Conservation (phyloP, 2,797 vertebrate species). For the Artibeus jamaicensis region DNA sequence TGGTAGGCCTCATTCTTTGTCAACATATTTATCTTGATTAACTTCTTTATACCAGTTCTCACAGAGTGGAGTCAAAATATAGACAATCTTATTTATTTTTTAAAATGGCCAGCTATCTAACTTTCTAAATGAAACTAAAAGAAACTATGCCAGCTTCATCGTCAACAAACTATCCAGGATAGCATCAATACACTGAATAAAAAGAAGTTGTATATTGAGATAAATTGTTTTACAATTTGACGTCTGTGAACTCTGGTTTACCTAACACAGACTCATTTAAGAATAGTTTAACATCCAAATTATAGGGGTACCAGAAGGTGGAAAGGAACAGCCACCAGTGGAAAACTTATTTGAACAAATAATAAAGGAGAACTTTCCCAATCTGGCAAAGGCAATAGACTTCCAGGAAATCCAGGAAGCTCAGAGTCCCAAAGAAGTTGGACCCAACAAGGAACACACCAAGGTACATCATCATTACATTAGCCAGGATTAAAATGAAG, state of each 20-base stretch:
- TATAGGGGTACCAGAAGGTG: no score
- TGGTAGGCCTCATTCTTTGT: not conserved
- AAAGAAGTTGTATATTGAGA: conserved; percentile 1
- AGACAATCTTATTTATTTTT: not conserved
- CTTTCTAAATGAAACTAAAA: conserved; percentile 36
- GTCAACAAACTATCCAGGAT: not conserved
- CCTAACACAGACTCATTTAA: not conserved
- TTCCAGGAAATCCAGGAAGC: no score
- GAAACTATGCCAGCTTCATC: not conserved
- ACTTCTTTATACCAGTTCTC: not conserved
- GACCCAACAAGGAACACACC: no score
- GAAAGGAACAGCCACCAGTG: no score
- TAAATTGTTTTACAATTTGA: conserved; percentile 35
- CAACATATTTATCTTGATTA: conserved; percentile 48
- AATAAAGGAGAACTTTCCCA: no score
- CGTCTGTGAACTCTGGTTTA: conserved; percentile 5
- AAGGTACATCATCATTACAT: no score
- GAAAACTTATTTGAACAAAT: no score
- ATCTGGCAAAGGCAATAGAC: no score
- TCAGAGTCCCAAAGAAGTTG: no score
- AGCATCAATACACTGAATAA: conserved; percentile 29
- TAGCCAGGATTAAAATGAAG: no score
- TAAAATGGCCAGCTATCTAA: not conserved
- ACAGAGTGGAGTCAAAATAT: not conserved
- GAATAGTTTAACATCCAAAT: conserved; percentile 42